A percentile compares a stretch with the other conserved stretches of the same genome.
These are phyloP conservation scores for Nomada lathburiana DNA, from an alignment of 2,888 invertebrate species.

Conservation along the genomic window DNA sequence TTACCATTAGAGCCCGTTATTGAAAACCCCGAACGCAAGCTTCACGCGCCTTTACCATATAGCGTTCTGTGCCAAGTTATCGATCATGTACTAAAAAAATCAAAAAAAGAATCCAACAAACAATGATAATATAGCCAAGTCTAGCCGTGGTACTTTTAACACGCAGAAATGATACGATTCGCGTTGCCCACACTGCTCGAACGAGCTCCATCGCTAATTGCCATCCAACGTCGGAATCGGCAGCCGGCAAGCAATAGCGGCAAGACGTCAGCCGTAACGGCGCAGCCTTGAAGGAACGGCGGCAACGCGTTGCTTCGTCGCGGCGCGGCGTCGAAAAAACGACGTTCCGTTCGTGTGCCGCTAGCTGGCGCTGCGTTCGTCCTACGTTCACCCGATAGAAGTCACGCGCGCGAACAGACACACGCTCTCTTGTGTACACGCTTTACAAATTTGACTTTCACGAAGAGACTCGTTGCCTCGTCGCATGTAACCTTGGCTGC, in stretches of 20 bases:
- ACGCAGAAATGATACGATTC: constrained; percentile 24
- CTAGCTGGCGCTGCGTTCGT: constrained; percentile 15
- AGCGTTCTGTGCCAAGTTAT: not conserved
- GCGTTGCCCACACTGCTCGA: constrained; percentile 17
- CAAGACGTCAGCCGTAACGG: constrained; percentile 59
- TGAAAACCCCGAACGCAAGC: constrained; percentile 3
- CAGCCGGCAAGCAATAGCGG: constrained; percentile 40
- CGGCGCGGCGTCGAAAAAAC: constrained; percentile 59
- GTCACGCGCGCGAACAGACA: constrained; percentile 17
- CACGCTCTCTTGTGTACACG: constrained; percentile 37
- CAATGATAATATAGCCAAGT: not conserved
- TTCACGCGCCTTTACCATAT: constrained; percentile 1
- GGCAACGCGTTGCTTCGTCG: constrained; percentile 36
- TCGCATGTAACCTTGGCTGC: constrained; percentile 67
- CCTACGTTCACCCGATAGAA: not conserved
- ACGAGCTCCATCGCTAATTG: constrained; percentile 48
- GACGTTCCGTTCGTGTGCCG: constrained; percentile 11
- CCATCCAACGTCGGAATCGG: constrained; percentile 39
- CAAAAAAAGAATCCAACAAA: not conserved
- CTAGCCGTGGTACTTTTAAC: not conserved
- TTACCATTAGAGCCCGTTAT: constrained; percentile 8
- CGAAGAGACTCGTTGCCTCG: constrained; percentile 61
- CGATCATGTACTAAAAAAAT: constrained; percentile 18
- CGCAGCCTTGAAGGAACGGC: constrained; percentile 58
- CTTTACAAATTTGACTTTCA: constrained; percentile 70